Base-by-base conservation (phyloP, 2,113 vertebrate species). In the Antennarius striatus region DNA sequence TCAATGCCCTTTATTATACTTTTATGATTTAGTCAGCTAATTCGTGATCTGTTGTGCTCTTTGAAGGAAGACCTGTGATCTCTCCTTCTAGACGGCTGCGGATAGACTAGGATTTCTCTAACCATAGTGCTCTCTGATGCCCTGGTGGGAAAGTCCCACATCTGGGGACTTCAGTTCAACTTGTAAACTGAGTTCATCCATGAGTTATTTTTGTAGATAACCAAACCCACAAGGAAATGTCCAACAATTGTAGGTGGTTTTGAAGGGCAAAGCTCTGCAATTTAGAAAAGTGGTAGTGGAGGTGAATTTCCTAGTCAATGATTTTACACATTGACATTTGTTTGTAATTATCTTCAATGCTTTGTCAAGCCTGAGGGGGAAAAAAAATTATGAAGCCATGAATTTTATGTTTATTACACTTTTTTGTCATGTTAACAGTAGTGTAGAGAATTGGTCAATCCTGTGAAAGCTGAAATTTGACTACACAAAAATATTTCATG, bases 101-200 rank as follows among this genome's bases (percentile, higher is more conserved):
- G 28, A 68, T 43, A 9, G 17, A 0, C 11, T 14, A 36, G 32
- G 16, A 45, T 30, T 62, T 32, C 40, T 77, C 3, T 14, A 52
- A 7, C 52, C 45, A 48, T 68, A 46, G 55, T 30, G 28, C 29
- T n/a, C 46, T 22, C 40, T 30, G 36, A 58, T 62, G 40, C 32
- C 6, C 50, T 54, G 14, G 30, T 71, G 69, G 63, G 52, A 75
- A 56, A 59, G 59, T 69, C 11, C 4, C 1, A 61, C 56, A 64
- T 50, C 56, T 46, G 52, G 63, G 60, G 14, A 43, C 16, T 63
- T 67, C 48, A 45, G 56, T 39, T 68, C 28, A 15, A 12, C 39
- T 66, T 54, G 48, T 45, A 66, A 59, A 62, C 39, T 71, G 36
- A 42, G 28, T 61, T 76, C 59, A 73, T 50, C 67, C 43, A 39